Evolutionary conservation across 53 echinoderm and acorn worm genomes (phyloP), one percentile per base, ranked within the genome.

Genomic region (Antedon mediterranea): DNA sequence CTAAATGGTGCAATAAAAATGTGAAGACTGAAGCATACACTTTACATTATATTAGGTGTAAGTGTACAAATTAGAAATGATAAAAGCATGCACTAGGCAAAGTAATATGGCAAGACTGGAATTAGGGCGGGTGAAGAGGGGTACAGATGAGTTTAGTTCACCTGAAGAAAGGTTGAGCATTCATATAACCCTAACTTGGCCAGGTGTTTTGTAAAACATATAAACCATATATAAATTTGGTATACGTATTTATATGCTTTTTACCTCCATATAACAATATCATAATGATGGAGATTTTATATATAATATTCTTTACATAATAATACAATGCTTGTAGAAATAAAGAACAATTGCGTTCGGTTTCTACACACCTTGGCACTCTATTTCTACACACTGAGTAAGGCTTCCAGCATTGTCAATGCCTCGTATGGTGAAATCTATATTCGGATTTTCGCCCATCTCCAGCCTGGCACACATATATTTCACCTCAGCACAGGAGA

Each of bases 341-440:
- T 57, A 57, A 57, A 57, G 57, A 57, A 57, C 57, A 57, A 57
- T 41, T 11, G 57, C 18, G 57, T 57, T 57, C 57, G 57, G 7
- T 57, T 11, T 28, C 34, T 34, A 79, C 91, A 80, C 74, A 94
- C 94, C 89, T 89, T 91, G 91, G 76, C 94, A 94, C 34, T 73
- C 77, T 0, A 89, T 71, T 42, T 85, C 85, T 29, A 91, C 80
- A 77, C 94, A 94, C 34, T 82, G 83, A 29, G 91, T 94, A 13
- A 94, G 89, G 7, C 84, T 87, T 34, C 73, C 82, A 0, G 82
- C 84, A 78, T 89, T 86, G 18, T 89, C 89, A 28, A 78, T 78
- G n/a, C 91, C 87, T 28, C 78, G 32, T 71, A 94, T 14, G 5
- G 71, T 87, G 81, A 94, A 94, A 42, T 91, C 81, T 28, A 88